Conservation (phyloP, 2,113 vertebrate genomes). For the Kryptolebias marmoratus region DNA sequence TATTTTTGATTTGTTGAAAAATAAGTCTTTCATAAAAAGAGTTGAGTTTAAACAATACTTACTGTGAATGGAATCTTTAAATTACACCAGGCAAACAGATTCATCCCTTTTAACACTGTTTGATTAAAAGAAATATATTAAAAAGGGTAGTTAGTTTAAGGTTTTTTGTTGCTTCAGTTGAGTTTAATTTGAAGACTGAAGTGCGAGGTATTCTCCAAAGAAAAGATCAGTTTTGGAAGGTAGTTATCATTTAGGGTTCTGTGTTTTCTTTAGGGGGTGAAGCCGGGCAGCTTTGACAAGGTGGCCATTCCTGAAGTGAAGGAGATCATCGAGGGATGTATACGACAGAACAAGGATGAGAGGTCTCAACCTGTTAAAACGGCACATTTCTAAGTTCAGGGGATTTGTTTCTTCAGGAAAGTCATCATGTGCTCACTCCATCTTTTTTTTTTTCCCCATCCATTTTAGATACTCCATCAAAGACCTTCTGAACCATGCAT, state of each 20-base stretch:
- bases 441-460: background rate
- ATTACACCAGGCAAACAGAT: background rate
- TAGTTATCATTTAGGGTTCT: slow-evolving; percentile 66
- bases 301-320: slow-evolving; percentile 99
- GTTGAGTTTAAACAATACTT: no score
- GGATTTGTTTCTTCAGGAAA: background rate
- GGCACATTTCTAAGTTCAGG: background rate
- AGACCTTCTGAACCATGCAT: slow-evolving; percentile 97
- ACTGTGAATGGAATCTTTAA: background rate
- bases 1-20: background rate
- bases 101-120: background rate
- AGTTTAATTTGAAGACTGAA: background rate
- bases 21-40: background rate
- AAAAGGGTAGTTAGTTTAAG: slow-evolving; percentile 13
- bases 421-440: slow-evolving; percentile 11
- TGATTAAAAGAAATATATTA: background rate
- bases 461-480: slow-evolving; percentile 93
- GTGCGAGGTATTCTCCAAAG: slow-evolving; percentile 1
- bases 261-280: slow-evolving; percentile 90
- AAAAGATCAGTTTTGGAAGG: background rate
- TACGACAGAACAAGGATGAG: slow-evolving; percentile 97
- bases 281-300: slow-evolving; percentile 98
- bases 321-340: slow-evolving; percentile 98
- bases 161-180: slow-evolving; percentile 1
- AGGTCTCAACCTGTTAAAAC: slow-evolving; percentile 78